phyloP scores from a whole-genome alignment of 1,140 invertebrate species.

The Aphelinus certus region DNA sequence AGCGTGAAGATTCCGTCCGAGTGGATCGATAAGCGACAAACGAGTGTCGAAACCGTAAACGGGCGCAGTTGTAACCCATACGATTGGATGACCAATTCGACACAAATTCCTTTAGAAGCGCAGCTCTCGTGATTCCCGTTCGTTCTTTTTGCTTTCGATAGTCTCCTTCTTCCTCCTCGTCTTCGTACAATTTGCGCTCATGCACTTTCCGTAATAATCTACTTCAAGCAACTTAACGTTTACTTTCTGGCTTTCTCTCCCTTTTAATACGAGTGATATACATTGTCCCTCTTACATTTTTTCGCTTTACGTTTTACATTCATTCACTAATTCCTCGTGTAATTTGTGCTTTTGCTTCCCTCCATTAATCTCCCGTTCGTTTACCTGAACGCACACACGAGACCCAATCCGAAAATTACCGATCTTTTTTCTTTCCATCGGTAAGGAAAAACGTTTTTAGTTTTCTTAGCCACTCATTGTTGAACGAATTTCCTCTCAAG shows the following conservation, averaged over 20 bases:
- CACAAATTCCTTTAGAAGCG: constrained; percentile 6
- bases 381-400: constrained; percentile 23
- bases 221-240: constrained; percentile 20
- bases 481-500: constrained; percentile 32
- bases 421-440: constrained; percentile 4
- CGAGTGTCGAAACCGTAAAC: constrained; percentile 2
- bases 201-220: neutral
- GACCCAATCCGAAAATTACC: constrained; percentile 18
- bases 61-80: too few species aligned
- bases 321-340: neutral
- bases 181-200: constrained; percentile 25
- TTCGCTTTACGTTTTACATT: neutral
- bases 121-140: constrained; percentile 24
- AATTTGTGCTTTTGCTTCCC: neutral
- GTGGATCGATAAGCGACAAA: constrained; percentile 26
- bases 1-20: constrained; percentile 22
- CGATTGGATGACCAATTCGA: neutral
- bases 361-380: neutral
- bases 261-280: constrained; percentile 2
- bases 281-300: neutral
- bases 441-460: neutral
- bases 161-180: constrained; percentile 39
- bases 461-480: constrained; percentile 5
- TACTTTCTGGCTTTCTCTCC: constrained; percentile 9
- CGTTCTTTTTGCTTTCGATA: constrained; percentile 33